These are phyloP conservation scores for Esox masquinongy DNA, from an alignment of 2,797 vertebrate genomes.

Conservation along the genomic window DNA sequence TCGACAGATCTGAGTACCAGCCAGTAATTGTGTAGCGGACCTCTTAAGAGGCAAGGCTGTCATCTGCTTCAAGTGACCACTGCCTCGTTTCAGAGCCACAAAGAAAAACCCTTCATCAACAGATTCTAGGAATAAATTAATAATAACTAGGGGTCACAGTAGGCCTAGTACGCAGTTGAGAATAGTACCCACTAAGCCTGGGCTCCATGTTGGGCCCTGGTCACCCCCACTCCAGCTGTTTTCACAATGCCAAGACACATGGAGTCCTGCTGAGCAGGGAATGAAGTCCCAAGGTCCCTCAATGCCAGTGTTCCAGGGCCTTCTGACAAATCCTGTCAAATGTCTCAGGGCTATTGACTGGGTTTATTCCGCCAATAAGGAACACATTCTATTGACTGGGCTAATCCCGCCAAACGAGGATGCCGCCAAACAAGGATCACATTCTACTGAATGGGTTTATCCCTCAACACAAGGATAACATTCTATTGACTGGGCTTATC, in stretches of 20 bases:
- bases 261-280: not conserved
- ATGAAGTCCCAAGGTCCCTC: not conserved
- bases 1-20: not conserved
- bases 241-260: not conserved
- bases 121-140: no score
- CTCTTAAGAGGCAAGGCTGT: no score
- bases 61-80: no score
- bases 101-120: no score
- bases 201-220: no score
- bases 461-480: not conserved
- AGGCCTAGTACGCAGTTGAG: no score
- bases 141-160: no score
- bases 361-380: not conserved
- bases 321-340: not conserved
- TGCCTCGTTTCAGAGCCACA: no score
- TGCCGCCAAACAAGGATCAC: not conserved
- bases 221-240: no score
- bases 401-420: not conserved
- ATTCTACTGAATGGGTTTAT: not conserved
- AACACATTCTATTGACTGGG: not conserved
- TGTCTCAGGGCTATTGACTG: not conserved
- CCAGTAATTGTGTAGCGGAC: not conserved
- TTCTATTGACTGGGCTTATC: not conserved
- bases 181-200: no score
- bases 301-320: not conserved